phyloP scores from a whole-genome alignment of 2,888 invertebrate species.

The Hydropsyche betteni region DNA sequence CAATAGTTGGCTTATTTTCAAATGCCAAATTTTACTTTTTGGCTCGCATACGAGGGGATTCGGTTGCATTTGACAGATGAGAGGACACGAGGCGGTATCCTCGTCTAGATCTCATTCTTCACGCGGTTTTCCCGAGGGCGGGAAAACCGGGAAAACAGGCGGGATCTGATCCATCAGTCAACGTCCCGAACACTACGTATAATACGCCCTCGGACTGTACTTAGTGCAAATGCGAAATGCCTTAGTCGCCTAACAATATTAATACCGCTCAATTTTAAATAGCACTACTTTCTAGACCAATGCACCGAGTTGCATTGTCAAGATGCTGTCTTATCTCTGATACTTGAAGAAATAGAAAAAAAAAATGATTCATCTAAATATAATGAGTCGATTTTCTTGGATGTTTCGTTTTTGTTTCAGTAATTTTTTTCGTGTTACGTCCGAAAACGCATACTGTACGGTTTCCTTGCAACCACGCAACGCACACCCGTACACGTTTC shows the following conservation, averaged over 20 bases:
- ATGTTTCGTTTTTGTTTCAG: too few species aligned
- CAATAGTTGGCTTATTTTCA: too few species aligned
- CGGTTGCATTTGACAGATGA: constrained; percentile 28
- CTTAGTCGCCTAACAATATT: constrained; percentile 5
- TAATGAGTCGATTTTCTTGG: too few species aligned
- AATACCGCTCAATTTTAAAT: constrained; percentile 21
- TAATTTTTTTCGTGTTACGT: too few species aligned
- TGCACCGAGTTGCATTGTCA: too few species aligned
- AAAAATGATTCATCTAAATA: too few species aligned
- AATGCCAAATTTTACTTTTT: too few species aligned
- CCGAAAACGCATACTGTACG: too few species aligned
- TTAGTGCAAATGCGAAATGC: constrained; percentile 3
- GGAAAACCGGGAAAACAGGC: constrained; percentile 11
- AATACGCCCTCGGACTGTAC: constrained; percentile 28
- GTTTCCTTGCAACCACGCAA: constrained; percentile 19
- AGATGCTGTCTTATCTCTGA: too few species aligned
- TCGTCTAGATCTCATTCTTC: constrained; percentile 8
- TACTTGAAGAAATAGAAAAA: too few species aligned
- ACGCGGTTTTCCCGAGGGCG: constrained; percentile 7
- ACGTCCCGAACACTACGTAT: constrained; percentile 37
- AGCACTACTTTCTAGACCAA: too few species aligned
- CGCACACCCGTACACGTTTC: constrained; percentile 5
- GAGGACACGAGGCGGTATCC: background rate
- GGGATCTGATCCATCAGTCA: constrained; percentile 43
- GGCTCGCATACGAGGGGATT: background rate